A percentile compares a stretch with the other conserved stretches of the same genome.
phyloP scores from a whole-genome alignment of 2,797 vertebrate species.

The Phoeniculus purpureus region DNA sequence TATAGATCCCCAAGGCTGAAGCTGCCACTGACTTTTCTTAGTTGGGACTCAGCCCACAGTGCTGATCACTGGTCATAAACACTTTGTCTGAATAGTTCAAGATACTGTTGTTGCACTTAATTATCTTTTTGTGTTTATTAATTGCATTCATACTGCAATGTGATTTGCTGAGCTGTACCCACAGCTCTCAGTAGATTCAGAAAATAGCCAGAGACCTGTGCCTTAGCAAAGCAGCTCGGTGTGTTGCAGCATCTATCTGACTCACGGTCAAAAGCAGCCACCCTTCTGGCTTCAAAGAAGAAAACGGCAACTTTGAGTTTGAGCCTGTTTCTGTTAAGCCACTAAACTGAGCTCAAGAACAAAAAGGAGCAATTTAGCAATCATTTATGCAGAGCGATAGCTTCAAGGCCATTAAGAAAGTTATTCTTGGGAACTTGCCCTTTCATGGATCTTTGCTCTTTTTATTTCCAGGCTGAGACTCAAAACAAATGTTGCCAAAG shows the following conservation, averaged over 20 bases:
- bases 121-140: background rate
- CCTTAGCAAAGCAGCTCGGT: background rate
- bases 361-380: constrained; percentile 15
- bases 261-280: background rate
- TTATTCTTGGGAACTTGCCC: constrained; percentile 31
- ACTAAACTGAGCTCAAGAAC: background rate
- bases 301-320: constrained; percentile 7
- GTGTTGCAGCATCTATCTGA: background rate
- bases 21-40: background rate
- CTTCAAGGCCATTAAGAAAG: constrained; percentile 35
- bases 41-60: background rate
- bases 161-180: background rate
- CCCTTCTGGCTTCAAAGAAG: background rate
- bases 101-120: background rate
- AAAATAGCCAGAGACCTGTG: background rate
- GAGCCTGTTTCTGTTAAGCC: constrained; percentile 3
- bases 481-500: background rate
- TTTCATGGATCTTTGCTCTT: background rate
- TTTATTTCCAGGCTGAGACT: background rate
- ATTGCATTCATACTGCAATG: background rate
- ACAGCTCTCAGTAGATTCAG: background rate
- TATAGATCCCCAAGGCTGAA: background rate
- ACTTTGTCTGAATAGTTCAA: background rate
- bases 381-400: constrained; percentile 9
- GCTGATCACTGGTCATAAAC: background rate